phyloP scores from a whole-genome alignment of 2,113 vertebrate species.

The Urocitellus parryii region DNA sequence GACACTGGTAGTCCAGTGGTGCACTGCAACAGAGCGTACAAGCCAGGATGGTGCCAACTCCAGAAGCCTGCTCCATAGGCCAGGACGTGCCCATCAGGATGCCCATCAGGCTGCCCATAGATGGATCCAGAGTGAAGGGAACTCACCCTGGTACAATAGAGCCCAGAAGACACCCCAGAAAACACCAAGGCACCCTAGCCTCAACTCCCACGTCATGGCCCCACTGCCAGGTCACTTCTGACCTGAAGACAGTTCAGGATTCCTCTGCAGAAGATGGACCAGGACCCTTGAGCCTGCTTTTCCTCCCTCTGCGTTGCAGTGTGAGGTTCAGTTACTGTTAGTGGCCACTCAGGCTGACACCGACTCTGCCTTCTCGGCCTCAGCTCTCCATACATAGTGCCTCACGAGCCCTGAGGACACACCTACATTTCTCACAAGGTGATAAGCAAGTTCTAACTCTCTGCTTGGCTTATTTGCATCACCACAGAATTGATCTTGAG shows the following conservation, averaged over 20 bases:
- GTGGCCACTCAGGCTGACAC: not conserved
- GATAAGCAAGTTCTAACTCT: not conserved
- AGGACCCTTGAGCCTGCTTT: not conserved
- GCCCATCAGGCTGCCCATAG: rapidly evolving
- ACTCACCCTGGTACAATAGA: not conserved
- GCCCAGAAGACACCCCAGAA: too few relatives aligned
- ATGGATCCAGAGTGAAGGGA: not conserved
- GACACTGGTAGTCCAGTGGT: too few relatives aligned
- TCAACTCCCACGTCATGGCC: too few relatives aligned
- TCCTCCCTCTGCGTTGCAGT: not conserved
- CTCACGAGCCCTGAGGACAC: too few relatives aligned
- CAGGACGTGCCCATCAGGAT: rapidly evolving
- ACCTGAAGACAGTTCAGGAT: not conserved
- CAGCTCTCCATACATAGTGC: too few relatives aligned
- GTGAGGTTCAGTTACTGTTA: not conserved
- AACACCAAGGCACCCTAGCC: too few relatives aligned
- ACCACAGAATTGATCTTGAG: not conserved
- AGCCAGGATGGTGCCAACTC: rapidly evolving
- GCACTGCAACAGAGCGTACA: rapidly evolving
- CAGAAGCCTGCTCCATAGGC: not conserved
- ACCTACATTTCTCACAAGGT: not conserved
- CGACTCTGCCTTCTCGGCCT: rapidly evolving
- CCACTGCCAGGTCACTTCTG: not conserved
- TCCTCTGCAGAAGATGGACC: not conserved
- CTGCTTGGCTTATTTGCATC: not conserved